Evolutionary conservation across 2,888 invertebrate genomes (phyloP).

Genomic region (Pteria penguin): DNA sequence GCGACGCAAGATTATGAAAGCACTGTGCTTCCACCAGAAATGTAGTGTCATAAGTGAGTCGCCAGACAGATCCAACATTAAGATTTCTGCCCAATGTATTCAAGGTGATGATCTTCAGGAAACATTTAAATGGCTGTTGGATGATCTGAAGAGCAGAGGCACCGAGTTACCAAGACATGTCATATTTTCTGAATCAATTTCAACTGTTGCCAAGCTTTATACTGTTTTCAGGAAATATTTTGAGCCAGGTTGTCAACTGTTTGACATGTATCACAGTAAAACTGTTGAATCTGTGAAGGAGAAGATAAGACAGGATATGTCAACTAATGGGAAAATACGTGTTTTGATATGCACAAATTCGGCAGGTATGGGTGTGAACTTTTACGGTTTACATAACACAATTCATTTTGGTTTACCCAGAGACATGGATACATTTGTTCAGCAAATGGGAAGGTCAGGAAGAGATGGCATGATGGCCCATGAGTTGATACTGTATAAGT

Average conservation of each 20-base stretch:
- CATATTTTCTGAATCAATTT: conserved; percentile 21
- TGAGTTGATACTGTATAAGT: conserved; percentile 39
- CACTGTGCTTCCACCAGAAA: no score
- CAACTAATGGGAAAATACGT: conserved; percentile 29
- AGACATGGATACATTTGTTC: no score
- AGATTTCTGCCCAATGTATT: neutral
- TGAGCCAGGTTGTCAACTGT: no score
- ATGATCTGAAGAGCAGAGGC: neutral
- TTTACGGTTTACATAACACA: conserved; percentile 31
- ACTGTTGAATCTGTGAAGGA: conserved; percentile 42
- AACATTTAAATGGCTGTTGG: conserved; percentile 18
- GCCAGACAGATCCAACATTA: conserved; percentile 24
- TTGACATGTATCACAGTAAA: conserved; percentile 48
- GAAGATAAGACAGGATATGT: conserved; percentile 40
- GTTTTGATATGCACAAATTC: conserved; percentile 45
- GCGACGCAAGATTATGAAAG: no score
- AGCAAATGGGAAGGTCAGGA: no score
- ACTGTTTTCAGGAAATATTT: conserved; percentile 10
- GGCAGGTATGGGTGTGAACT: no score
- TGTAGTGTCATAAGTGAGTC: conserved; percentile 4
- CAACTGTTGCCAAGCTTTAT: conserved; percentile 3
- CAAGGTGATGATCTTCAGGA: conserved; percentile 1
- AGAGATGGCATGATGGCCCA: conserved; percentile 38
- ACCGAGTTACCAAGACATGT: conserved; percentile 5
- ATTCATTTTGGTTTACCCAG: conserved; percentile 43